Evolutionary conservation across 2,113 vertebrate genomes (phyloP).

Genomic region (Trachemys scripta): DNA sequence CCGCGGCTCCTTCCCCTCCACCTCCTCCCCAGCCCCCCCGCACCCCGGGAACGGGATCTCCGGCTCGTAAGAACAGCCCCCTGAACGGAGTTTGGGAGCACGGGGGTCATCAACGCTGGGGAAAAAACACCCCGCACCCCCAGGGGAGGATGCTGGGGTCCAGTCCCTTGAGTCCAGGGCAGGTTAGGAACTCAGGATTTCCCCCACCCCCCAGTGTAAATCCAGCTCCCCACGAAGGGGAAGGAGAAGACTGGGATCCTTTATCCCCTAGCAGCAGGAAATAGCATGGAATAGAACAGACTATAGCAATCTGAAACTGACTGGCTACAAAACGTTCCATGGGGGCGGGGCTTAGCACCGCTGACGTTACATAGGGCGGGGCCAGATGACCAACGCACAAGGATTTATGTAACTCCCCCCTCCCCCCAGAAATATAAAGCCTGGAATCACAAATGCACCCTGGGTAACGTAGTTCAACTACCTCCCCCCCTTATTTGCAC

Average conservation of each 20-base stretch:
- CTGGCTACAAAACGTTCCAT: slow-evolving; percentile 5
- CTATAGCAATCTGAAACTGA: not conserved
- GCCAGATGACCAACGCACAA: not conserved
- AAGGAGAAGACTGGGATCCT: not conserved
- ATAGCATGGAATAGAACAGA: not conserved
- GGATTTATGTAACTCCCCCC: not conserved
- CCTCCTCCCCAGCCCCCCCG: not conserved
- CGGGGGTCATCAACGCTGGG: not conserved
- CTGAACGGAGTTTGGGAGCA: not conserved
- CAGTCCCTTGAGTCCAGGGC: not conserved
- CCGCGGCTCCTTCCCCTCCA: not conserved
- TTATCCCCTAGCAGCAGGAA: slow-evolving; percentile 37
- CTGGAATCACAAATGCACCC: not conserved
- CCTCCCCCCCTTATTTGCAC: not conserved
- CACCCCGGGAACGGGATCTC: not conserved
- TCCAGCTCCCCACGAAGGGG: not conserved
- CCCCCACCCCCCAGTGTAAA: not conserved
- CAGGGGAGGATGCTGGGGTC: not conserved
- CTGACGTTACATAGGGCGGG: not conserved
- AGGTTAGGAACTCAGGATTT: not conserved
- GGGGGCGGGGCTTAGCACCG: not conserved
- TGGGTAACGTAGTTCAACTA: slow-evolving; percentile 2
- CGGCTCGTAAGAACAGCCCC: not conserved
- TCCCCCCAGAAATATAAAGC: not conserved
- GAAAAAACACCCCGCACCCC: not conserved